Conservation (phyloP, 2,888 invertebrate species). For the Pherbina coryleti region DNA sequence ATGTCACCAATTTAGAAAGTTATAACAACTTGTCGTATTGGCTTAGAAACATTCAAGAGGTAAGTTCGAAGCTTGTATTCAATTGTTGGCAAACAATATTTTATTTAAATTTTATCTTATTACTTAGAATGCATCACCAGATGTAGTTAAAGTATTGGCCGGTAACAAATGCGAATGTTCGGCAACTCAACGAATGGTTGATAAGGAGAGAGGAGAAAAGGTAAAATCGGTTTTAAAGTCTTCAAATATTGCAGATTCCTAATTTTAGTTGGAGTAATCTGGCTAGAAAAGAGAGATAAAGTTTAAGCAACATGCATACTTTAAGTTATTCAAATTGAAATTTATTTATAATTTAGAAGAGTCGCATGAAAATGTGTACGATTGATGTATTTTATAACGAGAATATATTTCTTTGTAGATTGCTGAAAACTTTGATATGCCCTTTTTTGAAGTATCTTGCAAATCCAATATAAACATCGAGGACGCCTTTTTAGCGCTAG, state of each 20-base stretch:
- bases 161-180: conserved; percentile 88
- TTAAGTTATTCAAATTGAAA: neutral
- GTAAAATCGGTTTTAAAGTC: conserved; percentile 66
- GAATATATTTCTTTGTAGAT: conserved; percentile 72
- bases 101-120: conserved; percentile 33
- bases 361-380: no score
- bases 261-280: neutral
- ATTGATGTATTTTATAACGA: no score
- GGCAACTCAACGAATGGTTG: conserved; percentile 81
- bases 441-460: conserved; percentile 90
- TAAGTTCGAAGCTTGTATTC: conserved; percentile 60
- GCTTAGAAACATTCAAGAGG: conserved; percentile 91
- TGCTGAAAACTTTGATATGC: conserved; percentile 89
- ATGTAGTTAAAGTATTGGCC: conserved; percentile 87
- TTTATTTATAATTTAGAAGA: neutral
- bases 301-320: no score
- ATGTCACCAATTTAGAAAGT: conserved; percentile 90
- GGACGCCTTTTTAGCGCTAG: conserved; percentile 83
- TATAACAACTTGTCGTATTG: conserved; percentile 92
- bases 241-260: neutral
- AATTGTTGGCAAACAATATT: neutral
- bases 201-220: conserved; percentile 85
- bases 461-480: conserved; percentile 89
- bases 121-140: conserved; percentile 84
- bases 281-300: neutral